Percentiles rank a stretch among this genome's conserved stretches.
These are phyloP conservation scores for Mastomys coucha DNA, from an alignment of 2,113 vertebrate genomes.

Conservation along the genomic window DNA sequence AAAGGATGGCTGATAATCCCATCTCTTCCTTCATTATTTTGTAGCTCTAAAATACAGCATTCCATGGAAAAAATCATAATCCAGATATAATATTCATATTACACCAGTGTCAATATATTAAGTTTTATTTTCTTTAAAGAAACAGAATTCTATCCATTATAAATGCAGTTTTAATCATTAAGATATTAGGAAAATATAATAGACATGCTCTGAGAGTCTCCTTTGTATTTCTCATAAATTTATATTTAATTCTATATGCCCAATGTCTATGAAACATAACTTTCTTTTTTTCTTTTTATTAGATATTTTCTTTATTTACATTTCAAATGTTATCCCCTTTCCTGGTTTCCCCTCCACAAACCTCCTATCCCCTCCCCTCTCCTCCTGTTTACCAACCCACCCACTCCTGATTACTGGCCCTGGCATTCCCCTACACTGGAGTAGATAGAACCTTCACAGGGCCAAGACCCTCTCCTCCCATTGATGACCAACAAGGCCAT, in stretches of 20 bases:
- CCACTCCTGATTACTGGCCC: too few relatives aligned
- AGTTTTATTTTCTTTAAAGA: slow-evolving; percentile 44
- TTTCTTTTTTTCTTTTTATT: neutral
- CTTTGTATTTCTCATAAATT: neutral
- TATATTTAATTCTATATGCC: neutral
- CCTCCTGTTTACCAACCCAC: too few relatives aligned
- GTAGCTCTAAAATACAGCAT: neutral
- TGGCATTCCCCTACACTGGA: too few relatives aligned
- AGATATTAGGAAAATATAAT: neutral
- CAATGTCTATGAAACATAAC: neutral
- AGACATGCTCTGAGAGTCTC: neutral
- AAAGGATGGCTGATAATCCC: neutral
- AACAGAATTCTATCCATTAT: neutral
- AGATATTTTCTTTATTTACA: too few relatives aligned
- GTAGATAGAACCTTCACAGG: too few relatives aligned
- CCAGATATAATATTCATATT: slow-evolving; percentile 32
- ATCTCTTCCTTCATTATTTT: slow-evolving; percentile 14
- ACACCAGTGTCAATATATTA: slow-evolving; percentile 43
- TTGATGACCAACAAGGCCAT: too few relatives aligned
- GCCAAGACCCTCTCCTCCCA: too few relatives aligned
- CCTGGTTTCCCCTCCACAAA: too few relatives aligned
- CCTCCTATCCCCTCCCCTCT: too few relatives aligned
- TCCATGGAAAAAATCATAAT: slow-evolving; percentile 42
- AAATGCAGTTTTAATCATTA: slow-evolving; percentile 52
- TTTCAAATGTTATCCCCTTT: too few relatives aligned